Percentiles rank a stretch among this genome's conserved stretches.
These are phyloP conservation scores for Drosophila saltans DNA, from an alignment of 1,140 invertebrate species.

Conservation along the genomic window DNA sequence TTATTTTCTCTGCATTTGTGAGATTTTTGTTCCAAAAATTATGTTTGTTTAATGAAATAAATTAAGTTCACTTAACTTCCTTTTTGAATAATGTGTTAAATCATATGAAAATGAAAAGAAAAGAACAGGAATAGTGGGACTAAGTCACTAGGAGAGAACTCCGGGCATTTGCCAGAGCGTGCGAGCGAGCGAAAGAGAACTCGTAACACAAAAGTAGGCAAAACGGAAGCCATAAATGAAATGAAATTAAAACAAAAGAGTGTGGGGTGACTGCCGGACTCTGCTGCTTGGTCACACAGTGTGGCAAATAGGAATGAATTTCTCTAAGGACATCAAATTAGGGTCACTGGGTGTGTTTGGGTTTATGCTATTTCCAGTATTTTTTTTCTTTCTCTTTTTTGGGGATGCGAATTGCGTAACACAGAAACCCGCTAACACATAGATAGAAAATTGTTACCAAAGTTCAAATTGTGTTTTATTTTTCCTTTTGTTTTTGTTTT, in stretches of 20 bases:
- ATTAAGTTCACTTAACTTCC: conserved; percentile 5
- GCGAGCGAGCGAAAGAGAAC: too few species aligned
- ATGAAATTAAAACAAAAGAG: conserved; percentile 78
- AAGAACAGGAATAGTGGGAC: conserved; percentile 4
- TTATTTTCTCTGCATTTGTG: background rate
- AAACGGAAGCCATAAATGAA: conserved; percentile 81
- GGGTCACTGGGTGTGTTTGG: conserved; percentile 79
- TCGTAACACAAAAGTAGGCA: conserved; percentile 49
- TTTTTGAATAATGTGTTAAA: conserved; percentile 11
- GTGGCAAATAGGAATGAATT: conserved; percentile 59
- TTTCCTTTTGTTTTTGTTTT: conserved; percentile 40
- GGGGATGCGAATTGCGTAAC: conserved; percentile 52
- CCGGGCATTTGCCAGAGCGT: background rate
- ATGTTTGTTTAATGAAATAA: conserved; percentile 12
- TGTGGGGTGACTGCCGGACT: conserved; percentile 15
- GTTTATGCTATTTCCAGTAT: conserved; percentile 13
- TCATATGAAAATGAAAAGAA: conserved; percentile 10
- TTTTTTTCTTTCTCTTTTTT: conserved; percentile 26
- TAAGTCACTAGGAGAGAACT: background rate
- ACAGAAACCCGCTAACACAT: conserved; percentile 65
- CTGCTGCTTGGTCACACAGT: conserved; percentile 31
- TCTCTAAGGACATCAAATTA: conserved; percentile 77
- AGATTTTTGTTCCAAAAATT: background rate
- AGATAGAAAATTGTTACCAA: conserved; percentile 69
- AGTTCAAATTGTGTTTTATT: conserved; percentile 61